Evolutionary conservation across 1,140 invertebrate genomes (phyloP), one percentile per base, ranked within the genome.

Genomic region (Goniozus legneri): DNA sequence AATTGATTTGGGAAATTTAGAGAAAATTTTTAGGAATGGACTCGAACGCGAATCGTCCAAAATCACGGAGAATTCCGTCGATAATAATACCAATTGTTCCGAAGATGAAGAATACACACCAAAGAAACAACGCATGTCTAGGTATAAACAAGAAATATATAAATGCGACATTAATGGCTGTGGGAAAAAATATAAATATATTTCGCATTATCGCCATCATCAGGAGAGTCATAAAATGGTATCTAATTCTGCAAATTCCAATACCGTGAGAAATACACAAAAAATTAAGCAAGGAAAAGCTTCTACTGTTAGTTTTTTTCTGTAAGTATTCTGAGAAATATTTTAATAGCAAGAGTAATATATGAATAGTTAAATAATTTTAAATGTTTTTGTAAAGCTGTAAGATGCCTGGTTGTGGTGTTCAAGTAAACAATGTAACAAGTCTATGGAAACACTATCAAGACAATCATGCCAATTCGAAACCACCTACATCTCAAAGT

Each of bases 141-240:
- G 73, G 45, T 68, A 67, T 20, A 73, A 76, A 47, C 67, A 73
- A 38, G 70, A 75, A 50, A 62, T 64, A 13, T 73, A 71, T 37
- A 73, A 69, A 44, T 74, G 72, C 49, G 65, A 69, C 1, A 30
- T 71, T 10, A 67, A 57, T 34, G 72, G 72, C 45, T 75, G 73
- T 50, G 72, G 70, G 1, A 74, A 75, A 51, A 71, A 67, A 46
- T 75, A 75, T 50, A 76, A 73, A 65, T 75, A 76, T 62, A 73
- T 75, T 69, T 73, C 72, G 27, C 70, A 73, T 50, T 76, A 72
- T 60, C 65, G 72, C 45, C 71, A 76, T 64, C 73, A 76, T 57
- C 72, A 73, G 58, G 72, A 76, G 35, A 73, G 64, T 60, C 72
- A 76, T 47, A 75, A 73, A 48, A 40, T 73, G 44, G 50, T 58